A percentile compares a stretch with the other conserved stretches of the same genome.
Conservation (phyloP, 2,113 vertebrate genomes). For the Ibidorhyncha struthersii region DNA sequence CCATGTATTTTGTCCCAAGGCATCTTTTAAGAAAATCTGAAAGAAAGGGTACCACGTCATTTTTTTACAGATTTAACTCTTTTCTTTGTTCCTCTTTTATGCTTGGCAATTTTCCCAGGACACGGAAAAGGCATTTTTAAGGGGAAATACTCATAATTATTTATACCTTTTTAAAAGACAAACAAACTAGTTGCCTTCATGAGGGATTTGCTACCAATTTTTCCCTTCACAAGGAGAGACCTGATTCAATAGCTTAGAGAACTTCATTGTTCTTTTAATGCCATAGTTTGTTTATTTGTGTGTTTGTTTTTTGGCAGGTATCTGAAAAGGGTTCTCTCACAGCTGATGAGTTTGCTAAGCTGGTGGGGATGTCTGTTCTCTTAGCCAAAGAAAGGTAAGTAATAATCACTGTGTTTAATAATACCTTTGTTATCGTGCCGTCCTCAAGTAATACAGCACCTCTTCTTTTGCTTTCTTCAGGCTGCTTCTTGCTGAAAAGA, state of each 20-base stretch:
- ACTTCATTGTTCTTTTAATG: neutral
- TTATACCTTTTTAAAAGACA: neutral
- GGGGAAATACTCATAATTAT: neutral
- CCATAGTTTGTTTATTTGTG: neutral
- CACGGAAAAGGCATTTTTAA: neutral
- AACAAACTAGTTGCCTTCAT: neutral
- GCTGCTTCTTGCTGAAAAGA: slow-evolving; percentile 94
- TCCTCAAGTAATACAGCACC: neutral
- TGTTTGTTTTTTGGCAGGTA: slow-evolving; percentile 75
- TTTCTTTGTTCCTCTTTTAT: neutral
- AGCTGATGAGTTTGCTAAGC: slow-evolving; percentile 95
- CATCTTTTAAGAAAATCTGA: neutral
- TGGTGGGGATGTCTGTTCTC: slow-evolving; percentile 95
- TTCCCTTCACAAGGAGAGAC: neutral
- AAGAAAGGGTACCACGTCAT: neutral
- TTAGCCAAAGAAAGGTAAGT: slow-evolving; percentile 93
- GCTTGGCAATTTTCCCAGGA: neutral
- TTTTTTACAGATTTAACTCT: neutral
- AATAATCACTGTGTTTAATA: neutral
- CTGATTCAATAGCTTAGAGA: neutral
- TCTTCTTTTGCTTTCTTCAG: slow-evolving; percentile 70
- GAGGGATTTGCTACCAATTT: neutral
- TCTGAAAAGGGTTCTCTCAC: slow-evolving; percentile 95
- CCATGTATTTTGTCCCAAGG: neutral
- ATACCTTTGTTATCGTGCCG: neutral